These are phyloP conservation scores for Boulengeromyrus knoepffleri DNA, from an alignment of 2,113 vertebrate species.

Conservation along the genomic window DNA sequence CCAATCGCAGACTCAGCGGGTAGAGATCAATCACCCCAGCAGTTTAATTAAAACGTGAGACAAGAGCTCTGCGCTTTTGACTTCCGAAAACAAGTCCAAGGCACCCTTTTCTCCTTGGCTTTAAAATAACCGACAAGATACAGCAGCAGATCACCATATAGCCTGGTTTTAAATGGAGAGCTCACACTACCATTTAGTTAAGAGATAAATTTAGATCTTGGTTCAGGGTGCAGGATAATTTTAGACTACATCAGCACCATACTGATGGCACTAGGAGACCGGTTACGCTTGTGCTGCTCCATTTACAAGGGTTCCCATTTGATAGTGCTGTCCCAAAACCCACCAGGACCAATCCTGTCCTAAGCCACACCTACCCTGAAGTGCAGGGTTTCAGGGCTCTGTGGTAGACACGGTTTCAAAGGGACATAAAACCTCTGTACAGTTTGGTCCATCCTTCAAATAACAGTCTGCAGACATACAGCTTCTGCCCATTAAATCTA, in stretches of 20 bases:
- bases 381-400: not conserved
- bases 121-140: not conserved
- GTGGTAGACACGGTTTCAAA: not conserved
- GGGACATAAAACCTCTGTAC: not conserved
- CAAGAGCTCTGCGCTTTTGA: not conserved
- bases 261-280: not conserved
- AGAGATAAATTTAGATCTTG: conserved; percentile 18
- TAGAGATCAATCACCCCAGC: not conserved
- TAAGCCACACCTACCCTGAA: not conserved
- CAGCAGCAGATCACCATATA: not conserved
- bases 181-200: conserved; percentile 5
- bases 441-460: not conserved
- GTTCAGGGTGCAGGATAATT: conserved; percentile 30
- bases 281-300: not conserved
- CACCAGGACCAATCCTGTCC: not conserved
- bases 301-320: not conserved
- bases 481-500: not conserved
- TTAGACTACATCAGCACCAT: conserved; percentile 15
- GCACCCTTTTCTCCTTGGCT: not conserved
- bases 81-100: not conserved
- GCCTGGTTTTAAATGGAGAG: not conserved
- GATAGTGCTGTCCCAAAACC: not conserved
- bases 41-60: not conserved
- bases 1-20: not conserved
- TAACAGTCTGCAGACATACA: not conserved